These are phyloP conservation scores for Sciurus vulgaris DNA, from an alignment of 2,797 vertebrate species.

Conservation along the genomic window DNA sequence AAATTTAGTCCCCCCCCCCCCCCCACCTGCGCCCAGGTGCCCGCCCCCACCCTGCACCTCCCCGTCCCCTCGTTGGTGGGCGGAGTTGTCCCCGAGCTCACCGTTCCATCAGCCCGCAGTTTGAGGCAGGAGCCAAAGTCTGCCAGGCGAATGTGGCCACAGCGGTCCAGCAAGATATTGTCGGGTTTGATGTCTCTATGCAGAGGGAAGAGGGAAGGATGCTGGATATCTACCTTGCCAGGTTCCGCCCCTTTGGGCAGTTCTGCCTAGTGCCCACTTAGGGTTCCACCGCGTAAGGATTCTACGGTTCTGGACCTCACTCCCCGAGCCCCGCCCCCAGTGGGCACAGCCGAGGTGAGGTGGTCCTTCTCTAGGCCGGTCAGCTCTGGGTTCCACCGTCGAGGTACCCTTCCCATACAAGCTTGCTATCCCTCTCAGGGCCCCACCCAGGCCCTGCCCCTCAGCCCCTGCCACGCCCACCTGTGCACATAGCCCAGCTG, in stretches of 20 bases:
- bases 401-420: background rate
- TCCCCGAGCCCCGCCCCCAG: background rate
- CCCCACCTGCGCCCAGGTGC: background rate
- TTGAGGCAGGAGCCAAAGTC: constrained; percentile 95
- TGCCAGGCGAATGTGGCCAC: constrained; percentile 92
- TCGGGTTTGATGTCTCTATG: constrained; percentile 94
- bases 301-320: background rate
- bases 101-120: constrained; percentile 90
- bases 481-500: constrained; percentile 94
- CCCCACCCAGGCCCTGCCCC: background rate
- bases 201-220: too few relatives aligned
- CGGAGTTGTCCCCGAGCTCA: constrained; percentile 77
- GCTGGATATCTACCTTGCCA: accelerated
- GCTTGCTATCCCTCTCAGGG: background rate
- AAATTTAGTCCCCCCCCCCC: background rate
- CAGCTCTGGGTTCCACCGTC: background rate
- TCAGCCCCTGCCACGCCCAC: constrained; percentile 65
- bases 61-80: background rate
- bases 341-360: background rate
- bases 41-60: too few relatives aligned
- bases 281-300: background rate
- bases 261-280: background rate
- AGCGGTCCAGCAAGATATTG: constrained; percentile 92
- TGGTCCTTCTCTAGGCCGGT: background rate
- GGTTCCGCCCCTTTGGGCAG: background rate